Percentiles rank a stretch among this genome's conserved stretches.
Conservation (phyloP, 2,113 vertebrate species). For the Brachyhypopomus occidentalis region DNA sequence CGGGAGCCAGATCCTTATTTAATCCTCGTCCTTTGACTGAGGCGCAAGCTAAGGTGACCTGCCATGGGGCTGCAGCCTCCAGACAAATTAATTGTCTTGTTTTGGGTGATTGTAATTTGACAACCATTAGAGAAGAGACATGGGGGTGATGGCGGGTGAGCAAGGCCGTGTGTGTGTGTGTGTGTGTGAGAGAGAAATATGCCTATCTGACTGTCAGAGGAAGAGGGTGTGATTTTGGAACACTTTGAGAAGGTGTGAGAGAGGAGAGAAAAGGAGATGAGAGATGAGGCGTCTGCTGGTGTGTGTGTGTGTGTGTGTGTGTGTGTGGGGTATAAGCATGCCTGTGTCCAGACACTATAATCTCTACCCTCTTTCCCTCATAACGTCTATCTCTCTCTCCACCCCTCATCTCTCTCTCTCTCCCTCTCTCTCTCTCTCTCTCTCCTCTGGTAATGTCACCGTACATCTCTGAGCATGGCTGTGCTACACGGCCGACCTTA, state of each 20-base stretch:
- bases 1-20: slow-evolving; percentile 41
- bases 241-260: slow-evolving; percentile 55
- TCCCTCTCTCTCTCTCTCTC: slow-evolving; percentile 49
- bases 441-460: slow-evolving; percentile 72
- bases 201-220: slow-evolving; percentile 29
- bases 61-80: too few relatives aligned
- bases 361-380: slow-evolving; percentile 54
- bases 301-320: slow-evolving; percentile 36
- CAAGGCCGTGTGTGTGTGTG: slow-evolving; percentile 30
- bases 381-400: slow-evolving; percentile 42
- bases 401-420: slow-evolving; percentile 35
- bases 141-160: slow-evolving; percentile 59
- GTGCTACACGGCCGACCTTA: slow-evolving; percentile 83
- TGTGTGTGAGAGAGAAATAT: slow-evolving; percentile 59
- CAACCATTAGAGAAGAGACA: slow-evolving; percentile 73
- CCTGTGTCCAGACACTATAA: slow-evolving; percentile 55
- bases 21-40: slow-evolving; percentile 49
- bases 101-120: slow-evolving; percentile 78
- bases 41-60: slow-evolving; percentile 38
- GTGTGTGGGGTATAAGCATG: slow-evolving; percentile 13
- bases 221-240: slow-evolving; percentile 36
- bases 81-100: slow-evolving; percentile 73
- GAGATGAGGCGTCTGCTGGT: slow-evolving; percentile 31
- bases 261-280: slow-evolving; percentile 48
- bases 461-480: slow-evolving; percentile 84